Evolutionary conservation across 1,140 invertebrate genomes (phyloP).

Genomic region (Propsilocerus akamusi): DNA sequence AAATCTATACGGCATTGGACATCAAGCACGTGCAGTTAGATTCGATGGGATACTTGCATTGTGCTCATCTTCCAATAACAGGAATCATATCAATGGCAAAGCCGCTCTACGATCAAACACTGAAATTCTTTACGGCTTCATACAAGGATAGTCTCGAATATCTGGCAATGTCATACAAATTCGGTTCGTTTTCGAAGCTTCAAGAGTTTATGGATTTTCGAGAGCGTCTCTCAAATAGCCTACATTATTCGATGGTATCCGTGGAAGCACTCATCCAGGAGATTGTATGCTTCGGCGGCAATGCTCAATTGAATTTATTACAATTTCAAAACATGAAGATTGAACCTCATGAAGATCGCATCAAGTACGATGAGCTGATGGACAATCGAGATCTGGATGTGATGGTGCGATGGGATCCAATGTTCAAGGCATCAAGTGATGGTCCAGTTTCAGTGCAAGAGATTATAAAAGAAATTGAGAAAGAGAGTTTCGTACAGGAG

Average conservation of each 20-base stretch:
- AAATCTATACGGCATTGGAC: slow-evolving; percentile 52
- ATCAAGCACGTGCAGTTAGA: slow-evolving; percentile 90
- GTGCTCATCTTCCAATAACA: slow-evolving; percentile 44
- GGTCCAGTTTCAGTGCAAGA: slow-evolving; percentile 7
- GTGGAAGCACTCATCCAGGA: slow-evolving; percentile 65
- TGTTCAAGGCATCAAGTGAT: background rate
- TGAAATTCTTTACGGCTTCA: slow-evolving; percentile 73
- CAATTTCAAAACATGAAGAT: slow-evolving; percentile 24
- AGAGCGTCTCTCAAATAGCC: slow-evolving; percentile 59
- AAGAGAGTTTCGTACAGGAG: slow-evolving; percentile 21
- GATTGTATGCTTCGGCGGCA: slow-evolving; percentile 31
- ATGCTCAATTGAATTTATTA: slow-evolving; percentile 16
- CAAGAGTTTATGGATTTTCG: slow-evolving; percentile 76
- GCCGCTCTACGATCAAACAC: slow-evolving; percentile 43
- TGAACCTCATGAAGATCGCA: slow-evolving; percentile 25
- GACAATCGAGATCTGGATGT: slow-evolving; percentile 40
- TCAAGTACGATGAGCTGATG: slow-evolving; percentile 28
- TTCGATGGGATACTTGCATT: slow-evolving; percentile 70
- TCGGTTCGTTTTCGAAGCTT: slow-evolving; percentile 82
- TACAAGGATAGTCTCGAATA: slow-evolving; percentile 83
- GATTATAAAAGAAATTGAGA: slow-evolving; percentile 10
- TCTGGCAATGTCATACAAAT: slow-evolving; percentile 81
- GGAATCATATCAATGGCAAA: slow-evolving; percentile 45
- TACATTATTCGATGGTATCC: slow-evolving; percentile 56
- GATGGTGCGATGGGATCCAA: slow-evolving; percentile 35